phyloP scores from a whole-genome alignment of 2,888 invertebrate species.

The Melitaea athalia region DNA sequence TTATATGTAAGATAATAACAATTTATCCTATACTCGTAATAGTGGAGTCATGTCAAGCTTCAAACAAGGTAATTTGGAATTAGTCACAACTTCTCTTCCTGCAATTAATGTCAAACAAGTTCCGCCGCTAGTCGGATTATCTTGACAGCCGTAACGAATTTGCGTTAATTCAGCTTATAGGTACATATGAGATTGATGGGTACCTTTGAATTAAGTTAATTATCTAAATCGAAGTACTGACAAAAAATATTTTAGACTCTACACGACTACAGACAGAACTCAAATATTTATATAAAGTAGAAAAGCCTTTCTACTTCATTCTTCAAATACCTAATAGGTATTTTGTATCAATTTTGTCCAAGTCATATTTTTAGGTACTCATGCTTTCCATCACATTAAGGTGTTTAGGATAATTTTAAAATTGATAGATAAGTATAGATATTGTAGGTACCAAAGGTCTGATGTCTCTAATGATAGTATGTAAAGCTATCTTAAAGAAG shows the following conservation, averaged over 20 bases:
- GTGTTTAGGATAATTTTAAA: too few species aligned
- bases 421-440: too few species aligned
- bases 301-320: too few species aligned
- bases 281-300: too few species aligned
- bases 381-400: too few species aligned
- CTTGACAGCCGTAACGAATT: slow-evolving; percentile 35
- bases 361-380: too few species aligned
- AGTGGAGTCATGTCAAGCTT: slow-evolving; percentile 28
- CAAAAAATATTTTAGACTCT: not conserved
- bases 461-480: too few species aligned
- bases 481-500: too few species aligned
- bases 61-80: slow-evolving; percentile 39
- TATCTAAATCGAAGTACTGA: not conserved
- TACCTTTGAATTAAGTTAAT: slow-evolving; percentile 6
- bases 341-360: too few species aligned
- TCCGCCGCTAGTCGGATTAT: slow-evolving; percentile 38
- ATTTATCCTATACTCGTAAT: slow-evolving; percentile 8
- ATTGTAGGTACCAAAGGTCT: too few species aligned
- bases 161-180: slow-evolving; percentile 7
- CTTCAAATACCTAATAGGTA: too few species aligned
- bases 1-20: slow-evolving; percentile 1
- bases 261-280: not conserved
- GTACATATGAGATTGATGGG: not conserved
- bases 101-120: slow-evolving; percentile 40
- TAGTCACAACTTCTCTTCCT: slow-evolving; percentile 42